Evolutionary conservation across 2,113 vertebrate genomes (phyloP).

Genomic region (Mesoclemmys tuberculata): DNA sequence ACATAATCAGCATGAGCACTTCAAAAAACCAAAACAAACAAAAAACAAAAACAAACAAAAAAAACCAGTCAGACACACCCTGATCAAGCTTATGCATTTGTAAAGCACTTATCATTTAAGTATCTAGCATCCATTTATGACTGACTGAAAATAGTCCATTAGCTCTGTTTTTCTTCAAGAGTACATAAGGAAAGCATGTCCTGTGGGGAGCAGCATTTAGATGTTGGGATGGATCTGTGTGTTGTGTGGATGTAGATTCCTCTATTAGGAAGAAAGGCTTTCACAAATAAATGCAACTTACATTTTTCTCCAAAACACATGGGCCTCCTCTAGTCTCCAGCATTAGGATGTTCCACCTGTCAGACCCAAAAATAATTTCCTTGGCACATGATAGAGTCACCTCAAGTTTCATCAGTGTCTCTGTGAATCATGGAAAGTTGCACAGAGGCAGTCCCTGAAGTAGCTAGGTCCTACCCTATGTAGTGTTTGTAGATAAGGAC

Average conservation of each 20-base stretch:
- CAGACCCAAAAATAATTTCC: not conserved
- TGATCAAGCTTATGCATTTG: not conserved
- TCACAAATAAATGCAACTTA: not conserved
- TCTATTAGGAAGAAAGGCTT: not conserved
- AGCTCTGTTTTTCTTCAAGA: not conserved
- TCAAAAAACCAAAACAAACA: too few relatives aligned
- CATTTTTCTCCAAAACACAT: not conserved
- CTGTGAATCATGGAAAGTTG: not conserved
- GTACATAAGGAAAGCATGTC: not conserved
- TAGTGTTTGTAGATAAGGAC: not conserved
- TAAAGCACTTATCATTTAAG: not conserved
- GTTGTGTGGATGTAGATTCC: not conserved
- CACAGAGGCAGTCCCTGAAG: not conserved
- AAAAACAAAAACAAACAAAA: not conserved
- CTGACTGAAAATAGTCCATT: not conserved
- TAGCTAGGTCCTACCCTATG: not conserved
- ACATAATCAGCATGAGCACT: constrained; percentile 30
- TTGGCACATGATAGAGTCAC: not conserved
- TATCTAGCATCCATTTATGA: not conserved
- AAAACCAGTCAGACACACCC: not conserved
- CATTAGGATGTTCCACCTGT: not conserved
- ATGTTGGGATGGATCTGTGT: not conserved
- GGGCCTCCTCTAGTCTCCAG: not conserved
- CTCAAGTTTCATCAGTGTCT: not conserved
- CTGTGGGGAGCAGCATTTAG: not conserved